These are phyloP conservation scores for Pelagia noctiluca DNA, from an alignment of 30 jellyfish, hydroid and myxozoan genomes.

Conservation along the genomic window DNA sequence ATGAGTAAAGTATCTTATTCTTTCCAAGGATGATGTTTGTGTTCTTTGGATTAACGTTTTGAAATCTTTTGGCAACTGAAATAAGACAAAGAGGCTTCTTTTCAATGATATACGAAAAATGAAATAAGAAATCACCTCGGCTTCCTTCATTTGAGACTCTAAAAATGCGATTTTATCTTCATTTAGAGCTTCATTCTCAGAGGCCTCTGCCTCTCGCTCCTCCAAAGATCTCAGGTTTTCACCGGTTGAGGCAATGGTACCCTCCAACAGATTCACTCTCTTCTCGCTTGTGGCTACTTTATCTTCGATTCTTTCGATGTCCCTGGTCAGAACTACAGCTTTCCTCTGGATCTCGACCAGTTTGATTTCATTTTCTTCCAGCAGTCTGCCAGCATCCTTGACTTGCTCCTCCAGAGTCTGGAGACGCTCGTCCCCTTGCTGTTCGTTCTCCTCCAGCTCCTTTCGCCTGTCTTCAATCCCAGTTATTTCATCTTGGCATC, in stretches of 20 bases:
- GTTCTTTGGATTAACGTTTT: no score
- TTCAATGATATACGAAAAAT: no score
- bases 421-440: slow-evolving; percentile 89
- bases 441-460: slow-evolving; percentile 86
- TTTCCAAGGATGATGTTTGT: no score
- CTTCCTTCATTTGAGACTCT: slow-evolving; percentile 87
- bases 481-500: slow-evolving; percentile 52
- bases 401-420: slow-evolving; percentile 83
- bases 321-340: slow-evolving; percentile 84
- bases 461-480: slow-evolving; percentile 70
- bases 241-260: slow-evolving; percentile 78
- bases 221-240: slow-evolving; percentile 80
- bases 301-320: slow-evolving; percentile 62
- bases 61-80: no score
- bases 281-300: slow-evolving; percentile 73
- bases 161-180: slow-evolving; percentile 85
- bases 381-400: slow-evolving; percentile 72
- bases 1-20: no score
- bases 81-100: no score
- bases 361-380: slow-evolving; percentile 83
- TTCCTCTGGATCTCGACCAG: slow-evolving; percentile 79
- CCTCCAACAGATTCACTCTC: slow-evolving; percentile 77
- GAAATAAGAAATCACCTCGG: slow-evolving; percentile 79
- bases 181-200: slow-evolving; percentile 77
- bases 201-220: slow-evolving; percentile 82